Base-by-base conservation (phyloP, 2,797 vertebrate species). In the Urophycis tenuis region DNA sequence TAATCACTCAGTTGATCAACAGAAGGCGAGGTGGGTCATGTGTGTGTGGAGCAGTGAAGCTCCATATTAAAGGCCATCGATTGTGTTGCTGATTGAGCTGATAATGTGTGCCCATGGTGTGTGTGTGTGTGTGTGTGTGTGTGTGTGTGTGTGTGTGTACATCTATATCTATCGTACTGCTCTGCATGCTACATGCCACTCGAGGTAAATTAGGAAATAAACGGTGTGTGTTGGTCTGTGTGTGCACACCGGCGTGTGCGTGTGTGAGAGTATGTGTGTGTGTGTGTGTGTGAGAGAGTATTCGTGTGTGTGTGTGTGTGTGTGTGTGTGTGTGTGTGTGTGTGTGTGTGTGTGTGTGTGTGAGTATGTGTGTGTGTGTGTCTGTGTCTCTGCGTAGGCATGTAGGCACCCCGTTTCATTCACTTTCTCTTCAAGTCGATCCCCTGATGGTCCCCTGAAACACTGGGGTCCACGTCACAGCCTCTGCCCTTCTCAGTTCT, bases 1-100 rank as follows among this genome's bases (percentile, higher is more conserved):
- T 9, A 49, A 77, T 74, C 74, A 78, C 30, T 31, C 29, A 77
- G 53, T 73, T 67, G 78, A 71, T 77, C 33, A 78, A 73, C 36
- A 31, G 77, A 82, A 80, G 76, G 15, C 70, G n/a, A 3, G 9
- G 25, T 25, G 25, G 22, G 60, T 67, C 10, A 12, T 67, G 60
- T 29, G 60, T 60, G 8, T 25, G 9, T 25, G 25, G n/a, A 29
- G 25, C 29, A 25, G 25, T 29, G 60, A 11, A n/a, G 5, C 60
- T 12, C 60, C 3, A 25, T 29, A 67, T 67, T 25, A 67, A 67
- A 67, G 19, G 60, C 60, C 25, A 29, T 67, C 3, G 60, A 67
- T 67, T 67, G 11, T 67, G n/a, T 67, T 9, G 60, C 12, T 67
- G 60, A 30, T 29, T 12, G 25, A 25, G n/a, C 29, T 67, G 60